Percentiles rank a stretch among this genome's conserved stretches.
phyloP scores from a whole-genome alignment of 2,888 invertebrate genomes.

The Saturnia japonica region DNA sequence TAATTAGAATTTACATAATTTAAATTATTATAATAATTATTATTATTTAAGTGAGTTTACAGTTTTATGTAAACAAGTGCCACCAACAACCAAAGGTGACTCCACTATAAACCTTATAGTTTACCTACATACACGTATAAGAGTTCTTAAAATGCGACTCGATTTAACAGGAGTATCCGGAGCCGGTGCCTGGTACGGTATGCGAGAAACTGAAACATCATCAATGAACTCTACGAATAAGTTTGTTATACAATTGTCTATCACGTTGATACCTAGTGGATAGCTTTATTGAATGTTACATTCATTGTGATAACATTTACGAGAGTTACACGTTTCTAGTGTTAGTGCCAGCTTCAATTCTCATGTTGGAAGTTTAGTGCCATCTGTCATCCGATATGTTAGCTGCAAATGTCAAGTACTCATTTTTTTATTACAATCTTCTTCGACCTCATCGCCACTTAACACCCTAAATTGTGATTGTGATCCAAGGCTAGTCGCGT shows the following conservation, averaged over 20 bases:
- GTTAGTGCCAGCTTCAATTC: too few relatives aligned
- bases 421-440: too few relatives aligned
- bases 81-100: slow-evolving; percentile 36
- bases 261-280: neutral
- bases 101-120: slow-evolving; percentile 36
- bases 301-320: too few relatives aligned
- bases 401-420: too few relatives aligned
- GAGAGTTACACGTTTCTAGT: too few relatives aligned
- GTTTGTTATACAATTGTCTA: neutral
- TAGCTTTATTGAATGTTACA: too few relatives aligned
- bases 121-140: slow-evolving; percentile 79
- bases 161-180: slow-evolving; percentile 58
- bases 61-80: slow-evolving; percentile 13
- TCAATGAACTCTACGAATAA: slow-evolving; percentile 27
- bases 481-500: too few relatives aligned
- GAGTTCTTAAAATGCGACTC: slow-evolving; percentile 66
- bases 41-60: neutral
- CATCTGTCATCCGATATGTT: too few relatives aligned
- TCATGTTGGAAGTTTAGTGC: too few relatives aligned
- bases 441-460: too few relatives aligned
- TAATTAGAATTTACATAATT: neutral
- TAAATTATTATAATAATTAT: neutral
- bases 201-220: slow-evolving; percentile 64
- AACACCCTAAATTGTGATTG: too few relatives aligned
- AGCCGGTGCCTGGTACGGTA: slow-evolving; percentile 54